Percentiles rank a stretch among this genome's conserved stretches.
Conservation (phyloP, 2,888 invertebrate genomes). For the Chaitophorus viminalis region DNA sequence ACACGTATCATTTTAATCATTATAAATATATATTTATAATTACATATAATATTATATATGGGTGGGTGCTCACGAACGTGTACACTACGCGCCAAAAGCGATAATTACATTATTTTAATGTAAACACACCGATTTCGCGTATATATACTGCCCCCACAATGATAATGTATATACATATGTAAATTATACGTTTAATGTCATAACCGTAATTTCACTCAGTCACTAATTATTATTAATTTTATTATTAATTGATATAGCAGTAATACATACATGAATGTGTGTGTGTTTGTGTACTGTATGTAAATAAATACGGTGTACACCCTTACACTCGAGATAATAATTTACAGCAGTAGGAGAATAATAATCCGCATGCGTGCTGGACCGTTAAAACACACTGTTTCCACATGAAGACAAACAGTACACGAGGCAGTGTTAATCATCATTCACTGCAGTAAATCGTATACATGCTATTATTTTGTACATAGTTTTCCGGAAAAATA, state of each 20-base stretch:
- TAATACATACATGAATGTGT: not conserved
- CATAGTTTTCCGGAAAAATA: too few relatives aligned
- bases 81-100: too few relatives aligned
- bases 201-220: not conserved
- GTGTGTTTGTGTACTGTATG: too few relatives aligned
- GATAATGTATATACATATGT: too few relatives aligned
- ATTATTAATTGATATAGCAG: not conserved
- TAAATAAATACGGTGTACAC: not conserved
- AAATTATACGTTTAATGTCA: too few relatives aligned
- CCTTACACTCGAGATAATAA: not conserved
- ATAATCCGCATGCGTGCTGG: not conserved
- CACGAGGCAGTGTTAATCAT: not conserved
- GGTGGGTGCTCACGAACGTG: too few relatives aligned
- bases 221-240: constrained; percentile 1
- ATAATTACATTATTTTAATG: not conserved
- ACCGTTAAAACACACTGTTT: not conserved
- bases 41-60: too few relatives aligned
- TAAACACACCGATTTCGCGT: not conserved
- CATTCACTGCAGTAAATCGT: not conserved
- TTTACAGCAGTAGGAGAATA: not conserved
- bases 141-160: too few relatives aligned
- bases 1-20: too few relatives aligned
- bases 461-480: too few relatives aligned
- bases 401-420: not conserved
- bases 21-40: too few relatives aligned